These are phyloP conservation scores for Harpalus rubripes DNA, from an alignment of 2,888 invertebrate genomes.

Conservation along the genomic window DNA sequence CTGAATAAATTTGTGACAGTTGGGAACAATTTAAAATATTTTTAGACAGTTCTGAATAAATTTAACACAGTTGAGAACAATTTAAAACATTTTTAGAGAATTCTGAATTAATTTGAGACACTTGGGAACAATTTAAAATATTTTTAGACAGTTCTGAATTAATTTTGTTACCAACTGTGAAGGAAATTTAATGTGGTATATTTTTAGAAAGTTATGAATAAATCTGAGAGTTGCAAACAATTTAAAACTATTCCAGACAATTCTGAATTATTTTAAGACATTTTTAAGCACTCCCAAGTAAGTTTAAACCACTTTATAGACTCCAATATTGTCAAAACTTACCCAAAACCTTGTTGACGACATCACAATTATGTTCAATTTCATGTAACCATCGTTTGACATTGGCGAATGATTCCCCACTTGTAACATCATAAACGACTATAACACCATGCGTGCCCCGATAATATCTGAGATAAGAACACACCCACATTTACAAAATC, in stretches of 20 bases:
- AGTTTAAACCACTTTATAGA: no score
- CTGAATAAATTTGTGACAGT: no score
- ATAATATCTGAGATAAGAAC: conserved; percentile 84
- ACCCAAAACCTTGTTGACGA: conserved; percentile 98
- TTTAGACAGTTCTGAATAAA: no score
- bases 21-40: no score
- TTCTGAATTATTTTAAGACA: no score
- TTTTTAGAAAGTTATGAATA: no score
- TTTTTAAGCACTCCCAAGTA: no score
- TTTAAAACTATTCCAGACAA: background rate
- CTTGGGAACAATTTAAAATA: no score
- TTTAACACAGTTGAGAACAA: no score
- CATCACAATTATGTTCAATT: conserved; percentile 99
- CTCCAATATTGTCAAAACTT: conserved; percentile 72
- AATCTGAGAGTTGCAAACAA: background rate
- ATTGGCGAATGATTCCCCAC: conserved; percentile 99
- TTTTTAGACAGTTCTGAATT: background rate
- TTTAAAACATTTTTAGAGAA: no score
- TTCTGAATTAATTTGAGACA: background rate
- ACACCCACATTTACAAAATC: background rate
- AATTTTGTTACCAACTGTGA: no score
- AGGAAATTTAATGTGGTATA: no score
- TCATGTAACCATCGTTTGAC: conserved; percentile 99
- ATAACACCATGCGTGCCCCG: conserved; percentile 99
- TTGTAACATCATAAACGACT: conserved; percentile 99